Conservation (phyloP, 2,797 vertebrate species). For the Spondyliosoma cantharus region DNA sequence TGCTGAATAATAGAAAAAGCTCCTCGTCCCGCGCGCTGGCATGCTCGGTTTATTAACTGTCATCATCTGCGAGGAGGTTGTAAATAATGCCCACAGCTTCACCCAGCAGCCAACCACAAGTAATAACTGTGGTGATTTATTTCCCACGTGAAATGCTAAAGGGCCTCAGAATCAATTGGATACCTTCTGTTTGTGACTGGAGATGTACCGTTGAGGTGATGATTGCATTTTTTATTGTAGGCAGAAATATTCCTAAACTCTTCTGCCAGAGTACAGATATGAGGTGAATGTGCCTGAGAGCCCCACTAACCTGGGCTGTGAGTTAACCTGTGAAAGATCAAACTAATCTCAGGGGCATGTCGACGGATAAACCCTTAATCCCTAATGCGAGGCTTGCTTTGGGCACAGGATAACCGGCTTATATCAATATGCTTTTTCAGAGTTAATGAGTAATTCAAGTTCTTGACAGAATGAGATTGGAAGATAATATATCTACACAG, state of each 20-base stretch:
- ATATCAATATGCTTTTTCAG: slow-evolving; percentile 62
- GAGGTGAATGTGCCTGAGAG: slow-evolving; percentile 24
- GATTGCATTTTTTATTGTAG: slow-evolving; percentile 36
- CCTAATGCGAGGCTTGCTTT: slow-evolving; percentile 40
- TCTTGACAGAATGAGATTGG: slow-evolving; percentile 1
- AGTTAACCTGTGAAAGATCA: slow-evolving; percentile 75
- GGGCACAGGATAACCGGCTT: slow-evolving; percentile 64
- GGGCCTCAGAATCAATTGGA: slow-evolving; percentile 35
- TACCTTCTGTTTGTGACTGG: slow-evolving; percentile 30
- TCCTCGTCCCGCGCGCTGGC: slow-evolving; percentile 25
- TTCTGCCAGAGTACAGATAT: slow-evolving; percentile 22
- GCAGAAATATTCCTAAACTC: slow-evolving; percentile 20
- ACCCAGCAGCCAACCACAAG: slow-evolving; percentile 50
- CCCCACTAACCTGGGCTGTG: slow-evolving; percentile 24
- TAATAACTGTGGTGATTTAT: slow-evolving; percentile 66
- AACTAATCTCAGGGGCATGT: slow-evolving; percentile 74
- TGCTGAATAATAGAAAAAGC: slow-evolving; percentile 61
- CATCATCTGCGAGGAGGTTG: slow-evolving; percentile 53
- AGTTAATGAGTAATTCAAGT: slow-evolving; percentile 59
- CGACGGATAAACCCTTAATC: slow-evolving; percentile 76
- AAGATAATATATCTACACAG: too few relatives aligned
- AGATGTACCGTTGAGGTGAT: slow-evolving; percentile 23
- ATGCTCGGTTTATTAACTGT: slow-evolving; percentile 66
- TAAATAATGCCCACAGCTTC: slow-evolving; percentile 64
- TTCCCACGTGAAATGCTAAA: slow-evolving; percentile 59